Evolutionary conservation across 2,797 vertebrate species (phyloP).

Genomic region (Falco columbarius): DNA sequence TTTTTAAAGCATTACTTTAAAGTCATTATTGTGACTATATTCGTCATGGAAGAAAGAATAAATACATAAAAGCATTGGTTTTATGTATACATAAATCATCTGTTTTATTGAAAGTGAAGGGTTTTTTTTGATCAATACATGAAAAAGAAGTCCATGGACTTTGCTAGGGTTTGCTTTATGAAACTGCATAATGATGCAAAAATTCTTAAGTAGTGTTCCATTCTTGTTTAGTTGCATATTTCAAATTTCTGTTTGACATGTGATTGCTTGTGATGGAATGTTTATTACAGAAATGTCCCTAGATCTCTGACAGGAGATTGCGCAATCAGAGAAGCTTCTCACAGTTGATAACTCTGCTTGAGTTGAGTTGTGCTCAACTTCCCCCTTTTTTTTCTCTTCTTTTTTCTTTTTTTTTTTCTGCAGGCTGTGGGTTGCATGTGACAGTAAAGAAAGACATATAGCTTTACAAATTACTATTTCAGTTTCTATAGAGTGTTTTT

Average conservation of each 20-base stretch:
- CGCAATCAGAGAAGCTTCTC: conserved; percentile 72
- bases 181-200: not conserved
- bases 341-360: not conserved
- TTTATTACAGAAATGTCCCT: conserved; percentile 77
- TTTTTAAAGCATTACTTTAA: not conserved
- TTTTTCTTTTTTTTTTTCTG: not conserved
- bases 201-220: conserved; percentile 51
- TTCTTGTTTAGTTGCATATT: conserved; percentile 87
- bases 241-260: conserved; percentile 88
- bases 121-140: not conserved
- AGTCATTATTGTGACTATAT: not conserved
- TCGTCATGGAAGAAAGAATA: not conserved
- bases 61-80: not conserved
- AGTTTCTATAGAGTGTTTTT: not conserved
- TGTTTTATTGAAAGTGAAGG: not conserved
- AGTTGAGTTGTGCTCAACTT: not conserved
- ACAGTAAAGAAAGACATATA: not conserved
- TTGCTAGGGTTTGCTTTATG: not conserved
- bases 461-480: not conserved
- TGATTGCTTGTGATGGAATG: conserved; percentile 87
- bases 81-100: not conserved
- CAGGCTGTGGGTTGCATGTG: not conserved
- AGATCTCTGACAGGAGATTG: conserved; percentile 82
- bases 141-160: not conserved
- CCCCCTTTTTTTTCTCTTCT: not conserved